Percentiles rank a stretch among this genome's conserved stretches.
These are phyloP conservation scores for Molossus alvarezi DNA, from an alignment of 2,797 vertebrate genomes.

Conservation along the genomic window DNA sequence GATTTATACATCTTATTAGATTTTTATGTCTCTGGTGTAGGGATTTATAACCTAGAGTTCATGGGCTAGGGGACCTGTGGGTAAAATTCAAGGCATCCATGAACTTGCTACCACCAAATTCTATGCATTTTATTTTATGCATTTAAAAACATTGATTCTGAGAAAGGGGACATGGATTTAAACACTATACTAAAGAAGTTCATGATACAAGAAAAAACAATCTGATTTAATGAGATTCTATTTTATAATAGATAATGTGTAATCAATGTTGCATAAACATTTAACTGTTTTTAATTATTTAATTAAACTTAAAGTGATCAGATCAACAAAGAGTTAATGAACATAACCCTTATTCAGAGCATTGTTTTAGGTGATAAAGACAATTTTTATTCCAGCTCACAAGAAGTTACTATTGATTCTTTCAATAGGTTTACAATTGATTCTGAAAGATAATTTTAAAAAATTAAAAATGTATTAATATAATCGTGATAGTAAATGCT, in stretches of 20 bases:
- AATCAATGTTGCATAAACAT: conserved; percentile 17
- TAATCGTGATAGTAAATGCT: conserved; percentile 2
- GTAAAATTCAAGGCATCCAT: conserved; percentile 42
- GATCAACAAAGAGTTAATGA: conserved; percentile 55
- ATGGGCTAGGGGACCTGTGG: neutral
- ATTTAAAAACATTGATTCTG: conserved; percentile 45
- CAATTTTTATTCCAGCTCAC: conserved; percentile 43
- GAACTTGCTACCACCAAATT: neutral
- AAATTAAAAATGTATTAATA: conserved; percentile 41
- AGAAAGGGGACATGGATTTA: neutral
- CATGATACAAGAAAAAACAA: neutral
- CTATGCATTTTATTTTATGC: conserved; percentile 37
- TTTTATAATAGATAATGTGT: neutral
- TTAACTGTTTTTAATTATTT: conserved; percentile 50
- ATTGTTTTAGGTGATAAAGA: neutral
- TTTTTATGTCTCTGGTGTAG: neutral
- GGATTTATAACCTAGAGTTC: neutral
- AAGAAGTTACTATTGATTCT: neutral
- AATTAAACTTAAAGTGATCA: conserved; percentile 32
- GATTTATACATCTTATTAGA: conserved; percentile 11
- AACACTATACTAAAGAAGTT: neutral
- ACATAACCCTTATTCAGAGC: conserved; percentile 1
- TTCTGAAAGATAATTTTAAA: neutral
- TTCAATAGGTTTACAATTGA: conserved; percentile 20
- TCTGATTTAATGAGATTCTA: neutral